Conservation (phyloP, 2,888 invertebrate species). For the Drosophila eohydei region DNA sequence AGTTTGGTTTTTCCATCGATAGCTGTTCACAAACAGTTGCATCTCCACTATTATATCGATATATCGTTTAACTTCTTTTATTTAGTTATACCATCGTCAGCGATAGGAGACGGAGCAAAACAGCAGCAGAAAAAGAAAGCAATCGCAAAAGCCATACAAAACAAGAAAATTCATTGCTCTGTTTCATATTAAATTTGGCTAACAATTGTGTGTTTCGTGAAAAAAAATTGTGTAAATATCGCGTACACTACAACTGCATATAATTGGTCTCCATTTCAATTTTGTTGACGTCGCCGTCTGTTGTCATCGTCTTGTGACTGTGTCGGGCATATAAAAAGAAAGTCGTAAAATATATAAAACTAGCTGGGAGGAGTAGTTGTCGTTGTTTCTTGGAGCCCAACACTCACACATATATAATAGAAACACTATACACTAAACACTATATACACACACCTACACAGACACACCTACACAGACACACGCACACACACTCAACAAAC, state of each 20-base stretch:
- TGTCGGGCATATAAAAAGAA: constrained; percentile 70
- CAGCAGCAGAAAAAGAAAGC: constrained; percentile 60
- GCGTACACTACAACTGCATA: constrained; percentile 18
- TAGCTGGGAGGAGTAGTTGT: constrained; percentile 69
- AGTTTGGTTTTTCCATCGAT: constrained; percentile 17
- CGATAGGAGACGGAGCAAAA: constrained; percentile 56
- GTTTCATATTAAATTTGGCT: constrained; percentile 48
- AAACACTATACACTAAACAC: neutral
- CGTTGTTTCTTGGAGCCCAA: constrained; percentile 49
- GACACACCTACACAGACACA: constrained; percentile 11
- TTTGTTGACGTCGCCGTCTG: constrained; percentile 65
- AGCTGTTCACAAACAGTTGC: neutral
- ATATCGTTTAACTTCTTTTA: constrained; percentile 12
- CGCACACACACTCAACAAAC: constrained; percentile 22
- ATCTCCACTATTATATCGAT: constrained; percentile 25
- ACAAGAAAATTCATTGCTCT: constrained; percentile 59
- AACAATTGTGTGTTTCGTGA: constrained; percentile 51
- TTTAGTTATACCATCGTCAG: constrained; percentile 39
- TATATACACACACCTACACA: constrained; percentile 17
- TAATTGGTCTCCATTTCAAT: constrained; percentile 34
- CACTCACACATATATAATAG: constrained; percentile 15
- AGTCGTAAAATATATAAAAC: constrained; percentile 72
- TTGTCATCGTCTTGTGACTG: constrained; percentile 75
- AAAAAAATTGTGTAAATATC: constrained; percentile 51
- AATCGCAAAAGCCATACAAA: constrained; percentile 65